A percentile compares a stretch with the other conserved stretches of the same genome.
phyloP scores from a whole-genome alignment of 2,797 vertebrate species.

The Orientallactaga sibirica region DNA sequence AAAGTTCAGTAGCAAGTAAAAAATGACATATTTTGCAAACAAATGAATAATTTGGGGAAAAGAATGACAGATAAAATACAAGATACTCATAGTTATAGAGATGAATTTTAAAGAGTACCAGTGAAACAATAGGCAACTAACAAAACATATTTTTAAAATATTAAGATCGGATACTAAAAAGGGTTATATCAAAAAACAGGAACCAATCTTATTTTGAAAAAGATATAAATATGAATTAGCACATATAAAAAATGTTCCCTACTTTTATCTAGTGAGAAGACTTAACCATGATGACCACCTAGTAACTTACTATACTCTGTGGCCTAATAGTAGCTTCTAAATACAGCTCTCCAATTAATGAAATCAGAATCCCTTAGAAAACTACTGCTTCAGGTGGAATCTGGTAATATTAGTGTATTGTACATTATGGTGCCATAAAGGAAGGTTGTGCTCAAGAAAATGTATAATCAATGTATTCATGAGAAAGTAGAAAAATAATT shows the following conservation, averaged over 20 bases:
- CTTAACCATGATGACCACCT: background rate
- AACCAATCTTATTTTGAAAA: background rate
- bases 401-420: background rate
- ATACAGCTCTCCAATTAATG: background rate
- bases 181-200: background rate
- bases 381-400: background rate
- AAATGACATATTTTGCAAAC: background rate
- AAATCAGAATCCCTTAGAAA: background rate
- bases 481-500: too few relatives aligned
- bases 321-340: background rate
- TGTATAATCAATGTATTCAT: too few relatives aligned
- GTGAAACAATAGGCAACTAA: too few relatives aligned
- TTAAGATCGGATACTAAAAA: background rate
- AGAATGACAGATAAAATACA: background rate
- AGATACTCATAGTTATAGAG: background rate
- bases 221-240: background rate
- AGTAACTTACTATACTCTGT: background rate
- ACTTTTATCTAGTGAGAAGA: background rate
- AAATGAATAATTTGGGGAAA: background rate
- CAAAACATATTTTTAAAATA: background rate
- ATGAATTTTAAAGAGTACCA: background rate
- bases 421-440: background rate
- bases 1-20: background rate
- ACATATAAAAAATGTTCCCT: background rate
- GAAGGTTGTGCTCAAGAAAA: background rate